Conservation (phyloP, 2,113 vertebrate genomes). For the Poeciliopsis occidentalis region DNA sequence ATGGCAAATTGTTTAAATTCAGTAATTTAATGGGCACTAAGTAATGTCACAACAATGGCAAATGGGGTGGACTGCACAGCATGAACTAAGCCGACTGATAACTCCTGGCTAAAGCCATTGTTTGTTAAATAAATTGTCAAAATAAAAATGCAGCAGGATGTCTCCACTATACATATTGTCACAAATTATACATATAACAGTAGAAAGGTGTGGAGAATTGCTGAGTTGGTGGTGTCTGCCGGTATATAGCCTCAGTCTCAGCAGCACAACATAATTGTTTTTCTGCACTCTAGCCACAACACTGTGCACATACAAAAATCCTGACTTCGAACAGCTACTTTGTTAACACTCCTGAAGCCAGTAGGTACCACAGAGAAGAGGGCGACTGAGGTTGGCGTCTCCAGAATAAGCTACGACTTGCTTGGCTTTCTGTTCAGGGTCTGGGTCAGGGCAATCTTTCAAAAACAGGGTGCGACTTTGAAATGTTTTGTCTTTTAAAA, state of each 20-base stretch:
- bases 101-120: not conserved
- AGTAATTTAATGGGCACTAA: too few species aligned
- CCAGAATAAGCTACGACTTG: slow-evolving; percentile 56
- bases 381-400: slow-evolving; percentile 60
- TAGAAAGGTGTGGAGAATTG: not conserved
- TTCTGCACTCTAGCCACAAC: too few species aligned
- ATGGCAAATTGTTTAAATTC: too few species aligned
- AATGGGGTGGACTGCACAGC: not conserved
- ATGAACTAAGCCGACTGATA: not conserved
- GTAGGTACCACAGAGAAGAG: slow-evolving; percentile 33
- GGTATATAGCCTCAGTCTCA: too few species aligned
- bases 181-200: not conserved
- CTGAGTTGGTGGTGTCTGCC: not conserved
- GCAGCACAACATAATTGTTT: too few species aligned
- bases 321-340: slow-evolving; percentile 32
- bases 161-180: too few species aligned
- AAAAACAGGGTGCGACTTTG: slow-evolving; percentile 77
- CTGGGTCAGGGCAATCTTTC: slow-evolving; percentile 63
- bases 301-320: not conserved
- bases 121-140: not conserved
- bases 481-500: slow-evolving; percentile 52
- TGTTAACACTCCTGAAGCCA: slow-evolving; percentile 56
- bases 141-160: not conserved
- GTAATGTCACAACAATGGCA: not conserved
- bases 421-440: slow-evolving; percentile 72